Conservation (phyloP, 2,888 invertebrate genomes). For the Tiliacea aurago region DNA sequence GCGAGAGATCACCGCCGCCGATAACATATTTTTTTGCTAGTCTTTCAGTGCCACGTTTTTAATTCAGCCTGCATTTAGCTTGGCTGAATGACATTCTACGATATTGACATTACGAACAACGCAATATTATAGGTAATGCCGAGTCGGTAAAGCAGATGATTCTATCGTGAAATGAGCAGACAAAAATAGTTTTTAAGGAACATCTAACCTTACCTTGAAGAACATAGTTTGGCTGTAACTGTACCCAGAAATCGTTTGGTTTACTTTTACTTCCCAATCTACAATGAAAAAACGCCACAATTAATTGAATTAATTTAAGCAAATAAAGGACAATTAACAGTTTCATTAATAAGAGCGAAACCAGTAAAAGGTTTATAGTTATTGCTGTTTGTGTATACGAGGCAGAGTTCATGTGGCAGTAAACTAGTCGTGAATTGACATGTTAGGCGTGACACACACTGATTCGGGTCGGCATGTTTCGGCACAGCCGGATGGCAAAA, state of each 20-base stretch:
- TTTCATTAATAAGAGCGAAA: constrained; percentile 39
- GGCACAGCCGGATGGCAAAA: background rate
- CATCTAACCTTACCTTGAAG: no score
- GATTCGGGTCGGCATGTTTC: background rate
- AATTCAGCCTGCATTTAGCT: no score
- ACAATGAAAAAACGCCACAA: background rate
- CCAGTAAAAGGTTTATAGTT: constrained; percentile 52
- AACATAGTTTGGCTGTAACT: no score
- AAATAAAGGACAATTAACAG: constrained; percentile 25
- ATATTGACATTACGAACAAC: no score
- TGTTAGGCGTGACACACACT: background rate
- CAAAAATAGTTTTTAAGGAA: no score
- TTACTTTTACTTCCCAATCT: background rate
- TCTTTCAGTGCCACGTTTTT: no score
- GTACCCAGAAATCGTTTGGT: background rate
- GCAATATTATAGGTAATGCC: no score
- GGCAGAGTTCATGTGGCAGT: constrained; percentile 16
- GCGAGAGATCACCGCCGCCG: no score
- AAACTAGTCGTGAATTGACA: constrained; percentile 26
- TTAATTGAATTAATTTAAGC: constrained; percentile 28
- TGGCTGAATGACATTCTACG: no score
- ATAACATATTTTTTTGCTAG: no score
- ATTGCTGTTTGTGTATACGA: constrained; percentile 28
- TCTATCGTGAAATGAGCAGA: no score
- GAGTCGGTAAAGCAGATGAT: no score